A percentile compares a stretch with the other conserved stretches of the same genome.
These are phyloP conservation scores for Porites lobata DNA, from an alignment of 92 coral and sea anemone species.

Conservation along the genomic window DNA sequence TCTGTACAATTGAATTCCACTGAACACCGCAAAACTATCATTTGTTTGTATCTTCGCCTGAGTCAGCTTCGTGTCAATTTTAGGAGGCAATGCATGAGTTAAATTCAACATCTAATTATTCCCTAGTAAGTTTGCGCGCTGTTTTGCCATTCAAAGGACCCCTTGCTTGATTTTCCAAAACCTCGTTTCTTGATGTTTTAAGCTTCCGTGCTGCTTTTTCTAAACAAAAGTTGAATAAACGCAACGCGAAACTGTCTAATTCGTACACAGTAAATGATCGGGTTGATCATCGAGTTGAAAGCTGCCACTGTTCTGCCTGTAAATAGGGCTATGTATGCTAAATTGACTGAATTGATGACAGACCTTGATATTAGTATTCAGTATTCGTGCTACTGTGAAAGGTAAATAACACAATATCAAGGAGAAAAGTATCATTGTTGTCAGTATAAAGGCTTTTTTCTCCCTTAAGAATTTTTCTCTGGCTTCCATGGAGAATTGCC, in stretches of 20 bases:
- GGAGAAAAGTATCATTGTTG: neutral
- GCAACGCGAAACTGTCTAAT: too few species aligned
- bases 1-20: too few species aligned
- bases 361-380: neutral
- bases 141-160: neutral
- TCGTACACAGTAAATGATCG: neutral
- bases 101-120: too few species aligned
- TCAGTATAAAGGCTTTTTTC: neutral
- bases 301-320: too few species aligned
- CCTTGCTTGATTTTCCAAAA: neutral
- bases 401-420: neutral
- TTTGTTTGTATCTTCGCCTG: too few species aligned
- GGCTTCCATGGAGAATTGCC: neutral
- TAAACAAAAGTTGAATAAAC: neutral
- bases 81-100: too few species aligned
- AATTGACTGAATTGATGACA: neutral
- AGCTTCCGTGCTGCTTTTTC: neutral
- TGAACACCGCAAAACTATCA: too few species aligned
- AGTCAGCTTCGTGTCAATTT: too few species aligned
- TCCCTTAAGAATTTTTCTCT: neutral
- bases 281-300: neutral
- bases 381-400: neutral
- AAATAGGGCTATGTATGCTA: neutral
- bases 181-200: neutral
- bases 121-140: too few species aligned